Conservation (phyloP, 1,140 invertebrate species). For the Gerris buenoi region DNA sequence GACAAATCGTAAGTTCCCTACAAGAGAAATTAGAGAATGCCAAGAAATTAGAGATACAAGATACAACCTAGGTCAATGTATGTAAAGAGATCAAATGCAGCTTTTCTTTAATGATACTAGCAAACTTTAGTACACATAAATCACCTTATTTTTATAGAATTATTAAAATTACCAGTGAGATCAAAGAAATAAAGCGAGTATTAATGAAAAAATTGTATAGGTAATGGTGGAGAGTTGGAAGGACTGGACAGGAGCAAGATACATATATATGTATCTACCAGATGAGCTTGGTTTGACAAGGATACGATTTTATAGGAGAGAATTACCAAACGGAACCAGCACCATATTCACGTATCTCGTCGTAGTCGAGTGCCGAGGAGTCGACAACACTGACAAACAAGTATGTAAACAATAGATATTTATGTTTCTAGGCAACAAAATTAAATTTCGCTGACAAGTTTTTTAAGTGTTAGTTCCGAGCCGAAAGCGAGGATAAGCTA, state of each 20-base stretch:
- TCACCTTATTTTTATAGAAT: too few species aligned
- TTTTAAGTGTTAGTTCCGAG: neutral
- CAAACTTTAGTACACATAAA: too few species aligned
- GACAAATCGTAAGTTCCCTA: too few species aligned
- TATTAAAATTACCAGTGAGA: neutral
- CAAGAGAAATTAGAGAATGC: too few species aligned
- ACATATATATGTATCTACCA: slow-evolving; percentile 33
- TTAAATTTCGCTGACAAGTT: neutral
- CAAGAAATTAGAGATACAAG: too few species aligned
- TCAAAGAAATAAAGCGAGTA: neutral
- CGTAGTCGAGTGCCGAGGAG: slow-evolving; percentile 30
- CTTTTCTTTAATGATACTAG: too few species aligned
- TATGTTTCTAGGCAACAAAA: neutral
- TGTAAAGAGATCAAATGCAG: too few species aligned
- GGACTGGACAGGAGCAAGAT: slow-evolving; percentile 35
- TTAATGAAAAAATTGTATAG: too few species aligned
- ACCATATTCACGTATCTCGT: slow-evolving; percentile 33
- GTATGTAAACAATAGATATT: slow-evolving; percentile 10
- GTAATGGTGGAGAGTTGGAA: slow-evolving; percentile 34
- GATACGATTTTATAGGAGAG: slow-evolving; percentile 30
- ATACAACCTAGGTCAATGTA: too few species aligned
- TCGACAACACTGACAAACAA: slow-evolving; percentile 26
- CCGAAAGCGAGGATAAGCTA: too few species aligned
- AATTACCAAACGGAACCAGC: slow-evolving; percentile 28
- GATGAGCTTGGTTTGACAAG: slow-evolving; percentile 30